A percentile compares a stretch with the other conserved stretches of the same genome.
Conservation (phyloP, 37 sponge, comb jelly and placozoan genomes). For the Dysidea cf. avara region DNA sequence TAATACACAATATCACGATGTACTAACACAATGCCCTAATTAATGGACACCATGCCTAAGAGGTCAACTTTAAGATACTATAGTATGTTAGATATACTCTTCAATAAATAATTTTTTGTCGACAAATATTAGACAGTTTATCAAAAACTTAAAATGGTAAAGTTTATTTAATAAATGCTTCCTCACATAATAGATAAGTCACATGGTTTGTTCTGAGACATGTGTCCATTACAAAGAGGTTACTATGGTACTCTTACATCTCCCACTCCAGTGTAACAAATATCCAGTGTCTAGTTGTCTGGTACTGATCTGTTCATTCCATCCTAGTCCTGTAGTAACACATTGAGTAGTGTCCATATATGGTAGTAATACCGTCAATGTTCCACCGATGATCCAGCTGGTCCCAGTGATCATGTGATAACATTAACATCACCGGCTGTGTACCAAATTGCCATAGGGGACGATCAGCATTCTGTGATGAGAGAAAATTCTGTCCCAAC, state of each 20-base stretch:
- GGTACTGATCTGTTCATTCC: slow-evolving; percentile 30
- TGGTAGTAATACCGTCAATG: not conserved
- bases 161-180: too few species aligned
- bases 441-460: slow-evolving; percentile 72
- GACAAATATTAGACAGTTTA: too few species aligned
- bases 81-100: too few species aligned
- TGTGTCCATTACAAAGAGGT: too few species aligned
- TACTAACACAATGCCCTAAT: not conserved
- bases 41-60: too few species aligned
- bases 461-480: slow-evolving; percentile 21
- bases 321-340: slow-evolving; percentile 75
- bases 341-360: too few species aligned
- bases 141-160: too few species aligned
- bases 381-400: slow-evolving; percentile 1
- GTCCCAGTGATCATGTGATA: slow-evolving; percentile 54
- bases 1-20: not conserved
- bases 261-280: slow-evolving; percentile 81
- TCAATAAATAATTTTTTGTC: too few species aligned
- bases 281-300: slow-evolving; percentile 22
- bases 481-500: too few species aligned
- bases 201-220: too few species aligned
- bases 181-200: too few species aligned
- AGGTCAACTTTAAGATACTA: too few species aligned
- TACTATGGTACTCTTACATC: slow-evolving; percentile 15
- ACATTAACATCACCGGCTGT: slow-evolving; percentile 72